Evolutionary conservation across 2,888 invertebrate genomes (phyloP), one percentile per base, ranked within the genome.

Genomic region (Aplocera efformata): DNA sequence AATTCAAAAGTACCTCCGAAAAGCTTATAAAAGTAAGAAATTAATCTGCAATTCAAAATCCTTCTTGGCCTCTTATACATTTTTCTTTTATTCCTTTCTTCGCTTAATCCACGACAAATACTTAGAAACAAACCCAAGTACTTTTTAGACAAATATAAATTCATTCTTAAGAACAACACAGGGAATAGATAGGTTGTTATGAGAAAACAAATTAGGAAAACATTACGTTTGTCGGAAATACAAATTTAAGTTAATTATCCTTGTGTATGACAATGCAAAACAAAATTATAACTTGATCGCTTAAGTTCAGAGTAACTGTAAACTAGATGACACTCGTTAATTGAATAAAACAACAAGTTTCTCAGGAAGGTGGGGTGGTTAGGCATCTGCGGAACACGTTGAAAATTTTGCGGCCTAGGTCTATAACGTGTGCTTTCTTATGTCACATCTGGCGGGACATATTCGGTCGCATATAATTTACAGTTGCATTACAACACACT

Each of bases 41-140:
- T 79, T 79, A 78, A 79, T 79, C 79, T 78, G 69, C 78, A 78
- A 76, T 79, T 79, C 79, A 74, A 77, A 79, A 71, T 74, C 67
- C 60, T 63, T 65, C 64, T 67, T 67, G 64, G 61, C 67, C 66
- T 67, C 65, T 63, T 69, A 64, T 62, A 66, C 57, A 40, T 40
- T 44, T 60, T 67, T 68, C 57, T 59, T 55, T 60, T 49, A 58
- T 67, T 69, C 55, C 53, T 63, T 67, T 65, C 59, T 60, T 63
- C 60, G 44, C 50, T 44, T 60, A 66, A 65, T 63, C 58, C 64
- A 60, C 58, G 65, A 63, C 63, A 67, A 67, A 63, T 63, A 56
- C 56, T 61, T 37, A 30, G 43, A 43, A 43, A 46, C 39, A 42
- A 53, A 42, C 53, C 45, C 32, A 32, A 41, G 47, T 45, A 50